Evolutionary conservation across 2,113 vertebrate genomes (phyloP), one percentile per base, ranked within the genome.

Genomic region (Percopsis transmontana): DNA sequence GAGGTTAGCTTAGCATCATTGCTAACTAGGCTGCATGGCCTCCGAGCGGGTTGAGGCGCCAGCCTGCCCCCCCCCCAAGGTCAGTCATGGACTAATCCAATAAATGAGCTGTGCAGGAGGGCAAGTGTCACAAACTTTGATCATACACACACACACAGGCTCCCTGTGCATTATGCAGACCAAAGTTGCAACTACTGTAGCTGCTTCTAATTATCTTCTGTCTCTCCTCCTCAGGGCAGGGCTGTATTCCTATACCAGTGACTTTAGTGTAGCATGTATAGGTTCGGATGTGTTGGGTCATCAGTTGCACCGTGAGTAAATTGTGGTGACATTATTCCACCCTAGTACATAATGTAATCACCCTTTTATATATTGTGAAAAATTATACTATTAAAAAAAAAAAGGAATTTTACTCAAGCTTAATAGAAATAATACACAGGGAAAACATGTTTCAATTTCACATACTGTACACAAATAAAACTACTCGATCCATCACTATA

Each of bases 61-160:
- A 58, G 82, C 72, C 64, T 80, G 81, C 79, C 72, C 69, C 84
- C 86, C 82, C 82, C 82, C 83, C 81, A 82, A 88, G 87, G 84
- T 86, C 82, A 88, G 82, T 68, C 69, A 80, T 66, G 79, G 71
- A 79, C 88, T 90, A 89, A 91, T 91, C 83, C 83, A 88, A 87
- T 90, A 90, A 89, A 89, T 85, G 86, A 88, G 83, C 72, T 76
- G 84, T 62, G 59, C 65, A 62, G 68, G 77, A 82, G 80, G 85
- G 83, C 86, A 86, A 86, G 76, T 84, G 85, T 85, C 85, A 80
- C 78, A 76, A 80, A 65, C 66, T 45, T 27, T 48, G 21, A 58
- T 42, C 15, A 76, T 24, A 55, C 53, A 66, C 58, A 54, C 21
- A 54, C 52, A 54, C 21, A 24, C 52, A 27, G 12, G 16, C 45